These are phyloP conservation scores for Pachyseris speciosa DNA, from an alignment of 64 coral and sea anemone genomes.

Conservation along the genomic window DNA sequence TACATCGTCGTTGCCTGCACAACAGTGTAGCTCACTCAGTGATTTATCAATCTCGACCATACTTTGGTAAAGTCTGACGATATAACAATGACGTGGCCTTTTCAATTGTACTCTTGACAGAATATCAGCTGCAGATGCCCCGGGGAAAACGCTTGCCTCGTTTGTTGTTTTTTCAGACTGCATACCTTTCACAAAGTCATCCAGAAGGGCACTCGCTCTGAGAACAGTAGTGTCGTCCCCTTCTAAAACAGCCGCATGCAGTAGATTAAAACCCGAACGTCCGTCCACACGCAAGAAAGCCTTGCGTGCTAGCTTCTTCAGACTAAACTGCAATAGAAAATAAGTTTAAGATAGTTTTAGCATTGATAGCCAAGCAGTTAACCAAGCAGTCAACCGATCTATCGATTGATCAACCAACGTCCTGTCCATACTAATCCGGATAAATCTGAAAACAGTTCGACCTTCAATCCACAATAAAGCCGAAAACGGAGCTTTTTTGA, in stretches of 20 bases:
- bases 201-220: neutral
- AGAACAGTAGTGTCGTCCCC: neutral
- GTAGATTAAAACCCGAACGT: neutral
- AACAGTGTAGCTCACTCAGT: neutral
- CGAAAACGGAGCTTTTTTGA: too few species aligned
- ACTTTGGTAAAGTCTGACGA: neutral
- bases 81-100: neutral
- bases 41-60: neutral
- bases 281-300: neutral
- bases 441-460: too few species aligned
- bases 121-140: neutral
- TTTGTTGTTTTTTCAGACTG: neutral
- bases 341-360: too few species aligned
- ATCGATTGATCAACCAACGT: too few species aligned
- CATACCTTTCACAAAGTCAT: neutral
- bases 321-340: neutral
- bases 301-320: neutral
- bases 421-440: too few species aligned
- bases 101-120: neutral
- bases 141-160: neutral
- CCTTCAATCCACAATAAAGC: too few species aligned
- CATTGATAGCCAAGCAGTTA: too few species aligned
- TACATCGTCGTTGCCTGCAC: neutral
- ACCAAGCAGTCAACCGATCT: too few species aligned
- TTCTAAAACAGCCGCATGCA: neutral